phyloP scores from a whole-genome alignment of 2,113 vertebrate species.

The Himantopus leucocephalus region DNA sequence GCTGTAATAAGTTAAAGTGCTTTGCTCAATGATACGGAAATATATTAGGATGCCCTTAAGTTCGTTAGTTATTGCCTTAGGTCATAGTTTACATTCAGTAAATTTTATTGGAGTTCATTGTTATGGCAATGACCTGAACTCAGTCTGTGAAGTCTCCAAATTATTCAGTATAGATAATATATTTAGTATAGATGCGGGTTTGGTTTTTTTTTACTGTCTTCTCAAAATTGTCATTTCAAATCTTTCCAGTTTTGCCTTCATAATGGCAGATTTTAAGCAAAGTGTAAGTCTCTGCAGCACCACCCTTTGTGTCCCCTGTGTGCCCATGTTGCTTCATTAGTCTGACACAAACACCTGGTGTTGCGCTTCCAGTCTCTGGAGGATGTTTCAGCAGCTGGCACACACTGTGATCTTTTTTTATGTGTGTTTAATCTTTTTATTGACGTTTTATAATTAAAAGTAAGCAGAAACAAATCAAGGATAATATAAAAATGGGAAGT shows the following conservation, averaged over 20 bases:
- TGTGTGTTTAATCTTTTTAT: slow-evolving; percentile 43
- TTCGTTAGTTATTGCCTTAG: slow-evolving; percentile 82
- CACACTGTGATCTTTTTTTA: slow-evolving; percentile 66
- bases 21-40: slow-evolving; percentile 65
- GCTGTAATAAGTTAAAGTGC: slow-evolving; percentile 78
- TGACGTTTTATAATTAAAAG: slow-evolving; percentile 54
- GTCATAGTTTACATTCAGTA: slow-evolving; percentile 72
- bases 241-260: background rate
- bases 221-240: background rate
- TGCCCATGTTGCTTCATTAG: slow-evolving; percentile 75
- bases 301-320: slow-evolving; percentile 49
- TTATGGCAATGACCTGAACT: slow-evolving; percentile 48
- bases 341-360: slow-evolving; percentile 81
- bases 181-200: background rate
- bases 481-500: background rate
- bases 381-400: slow-evolving; percentile 82
- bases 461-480: slow-evolving; percentile 11
- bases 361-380: slow-evolving; percentile 70
- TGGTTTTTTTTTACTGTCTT: background rate
- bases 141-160: slow-evolving; percentile 34
- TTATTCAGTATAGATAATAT: background rate
- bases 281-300: slow-evolving; percentile 18
- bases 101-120: slow-evolving; percentile 61
- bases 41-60: slow-evolving; percentile 75
- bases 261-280: slow-evolving; percentile 10